Conservation (phyloP, 2,797 vertebrate species). For the Florisuga fusca region DNA sequence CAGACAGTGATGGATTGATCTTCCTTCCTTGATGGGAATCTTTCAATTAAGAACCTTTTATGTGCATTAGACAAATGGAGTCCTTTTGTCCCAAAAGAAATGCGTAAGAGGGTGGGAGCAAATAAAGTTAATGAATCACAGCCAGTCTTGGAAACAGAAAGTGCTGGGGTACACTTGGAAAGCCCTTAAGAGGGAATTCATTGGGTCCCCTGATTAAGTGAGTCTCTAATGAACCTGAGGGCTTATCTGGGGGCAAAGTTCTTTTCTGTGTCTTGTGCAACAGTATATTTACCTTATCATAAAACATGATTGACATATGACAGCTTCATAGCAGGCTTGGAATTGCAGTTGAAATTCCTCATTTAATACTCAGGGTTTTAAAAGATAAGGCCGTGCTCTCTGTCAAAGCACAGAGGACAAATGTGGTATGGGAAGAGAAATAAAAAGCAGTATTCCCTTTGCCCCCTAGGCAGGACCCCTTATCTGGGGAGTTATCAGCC, state of each 20-base stretch:
- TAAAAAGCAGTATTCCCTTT: neutral
- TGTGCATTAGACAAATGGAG: neutral
- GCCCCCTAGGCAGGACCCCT: neutral
- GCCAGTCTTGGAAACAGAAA: neutral
- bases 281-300: conserved; percentile 21
- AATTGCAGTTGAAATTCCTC: conserved; percentile 54
- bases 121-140: conserved; percentile 38
- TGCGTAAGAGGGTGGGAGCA: neutral
- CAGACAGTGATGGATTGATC: neutral
- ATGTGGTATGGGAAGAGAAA: neutral
- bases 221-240: neutral
- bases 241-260: neutral
- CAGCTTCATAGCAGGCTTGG: conserved; percentile 48
- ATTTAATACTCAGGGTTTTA: conserved; percentile 27
- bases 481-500: conserved; percentile 11
- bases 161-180: neutral
- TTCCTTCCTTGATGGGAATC: neutral
- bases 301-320: conserved; percentile 44
- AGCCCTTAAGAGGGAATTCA: neutral
- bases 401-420: neutral
- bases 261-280: conserved; percentile 22
- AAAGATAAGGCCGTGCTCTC: conserved; percentile 38
- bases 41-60: conserved; percentile 13
- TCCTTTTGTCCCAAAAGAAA: conserved; percentile 21
- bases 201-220: neutral